Evolutionary conservation across 2,113 vertebrate genomes (phyloP).

Genomic region (Aegithalos caudatus): DNA sequence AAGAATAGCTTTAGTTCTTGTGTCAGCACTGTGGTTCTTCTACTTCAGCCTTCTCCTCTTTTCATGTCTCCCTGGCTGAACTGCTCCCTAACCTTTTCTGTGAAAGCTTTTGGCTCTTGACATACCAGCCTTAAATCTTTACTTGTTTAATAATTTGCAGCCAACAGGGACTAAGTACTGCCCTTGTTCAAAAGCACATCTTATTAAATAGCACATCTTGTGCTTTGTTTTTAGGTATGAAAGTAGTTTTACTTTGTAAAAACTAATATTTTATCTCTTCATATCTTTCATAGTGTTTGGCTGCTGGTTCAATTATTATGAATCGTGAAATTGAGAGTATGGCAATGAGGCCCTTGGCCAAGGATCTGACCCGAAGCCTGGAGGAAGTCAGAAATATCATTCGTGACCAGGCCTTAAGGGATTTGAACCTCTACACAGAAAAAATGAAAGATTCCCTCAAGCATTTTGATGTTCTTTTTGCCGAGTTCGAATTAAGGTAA

Average conservation of each 20-base stretch:
- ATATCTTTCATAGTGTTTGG: slow-evolving; percentile 83
- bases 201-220: neutral
- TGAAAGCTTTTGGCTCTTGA: neutral
- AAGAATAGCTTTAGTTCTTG: neutral
- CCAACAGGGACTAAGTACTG: neutral
- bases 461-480: slow-evolving; percentile 94
- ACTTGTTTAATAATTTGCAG: neutral
- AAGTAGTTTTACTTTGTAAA: neutral
- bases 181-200: neutral
- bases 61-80: neutral
- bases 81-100: neutral
- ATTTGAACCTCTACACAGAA: slow-evolving; percentile 92
- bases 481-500: slow-evolving; percentile 98
- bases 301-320: slow-evolving; percentile 98
- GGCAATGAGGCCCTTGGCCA: slow-evolving; percentile 95
- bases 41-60: neutral
- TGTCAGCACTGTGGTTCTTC: neutral
- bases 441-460: slow-evolving; percentile 90
- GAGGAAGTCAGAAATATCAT: slow-evolving; percentile 92
- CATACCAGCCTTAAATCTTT: neutral
- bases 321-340: slow-evolving; percentile 98
- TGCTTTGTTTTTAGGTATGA: neutral
- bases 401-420: slow-evolving; percentile 92
- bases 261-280: neutral
- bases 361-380: slow-evolving; percentile 91